Evolutionary conservation across 2,888 invertebrate genomes (phyloP).

Genomic region (Unio pictorum): DNA sequence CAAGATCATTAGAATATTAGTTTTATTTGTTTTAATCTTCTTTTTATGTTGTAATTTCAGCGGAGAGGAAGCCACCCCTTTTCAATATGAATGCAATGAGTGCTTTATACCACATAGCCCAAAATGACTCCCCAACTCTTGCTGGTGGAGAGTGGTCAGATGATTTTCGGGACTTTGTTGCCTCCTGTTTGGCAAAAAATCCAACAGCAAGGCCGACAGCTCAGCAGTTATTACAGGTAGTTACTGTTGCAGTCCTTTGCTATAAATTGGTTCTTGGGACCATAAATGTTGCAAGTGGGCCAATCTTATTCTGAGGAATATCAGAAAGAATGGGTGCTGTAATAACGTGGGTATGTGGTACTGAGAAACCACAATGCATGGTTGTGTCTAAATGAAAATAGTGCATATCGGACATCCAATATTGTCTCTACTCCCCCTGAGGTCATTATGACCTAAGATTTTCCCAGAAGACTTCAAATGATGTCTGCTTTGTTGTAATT

Average conservation of each 20-base stretch:
- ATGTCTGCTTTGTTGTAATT: no score
- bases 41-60: constrained; percentile 72
- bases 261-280: background rate
- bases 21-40: no score
- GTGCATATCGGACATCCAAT: no score
- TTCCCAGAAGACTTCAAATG: no score
- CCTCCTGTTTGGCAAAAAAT: constrained; percentile 94
- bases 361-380: no score
- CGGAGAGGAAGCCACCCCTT: constrained; percentile 96
- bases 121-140: constrained; percentile 96
- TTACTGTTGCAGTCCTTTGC: constrained; percentile 1
- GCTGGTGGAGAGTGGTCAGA: constrained; percentile 76
- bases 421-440: no score
- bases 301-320: background rate
- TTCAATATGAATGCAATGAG: constrained; percentile 99
- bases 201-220: constrained; percentile 92
- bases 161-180: constrained; percentile 93
- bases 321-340: background rate
- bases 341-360: background rate
- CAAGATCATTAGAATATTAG: background rate
- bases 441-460: no score
- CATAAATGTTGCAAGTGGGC: no score
- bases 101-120: constrained; percentile 99
- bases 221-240: constrained; percentile 80
- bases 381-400: no score